phyloP scores from a whole-genome alignment of 2,113 vertebrate genomes.

The Arvicanthis niloticus region DNA sequence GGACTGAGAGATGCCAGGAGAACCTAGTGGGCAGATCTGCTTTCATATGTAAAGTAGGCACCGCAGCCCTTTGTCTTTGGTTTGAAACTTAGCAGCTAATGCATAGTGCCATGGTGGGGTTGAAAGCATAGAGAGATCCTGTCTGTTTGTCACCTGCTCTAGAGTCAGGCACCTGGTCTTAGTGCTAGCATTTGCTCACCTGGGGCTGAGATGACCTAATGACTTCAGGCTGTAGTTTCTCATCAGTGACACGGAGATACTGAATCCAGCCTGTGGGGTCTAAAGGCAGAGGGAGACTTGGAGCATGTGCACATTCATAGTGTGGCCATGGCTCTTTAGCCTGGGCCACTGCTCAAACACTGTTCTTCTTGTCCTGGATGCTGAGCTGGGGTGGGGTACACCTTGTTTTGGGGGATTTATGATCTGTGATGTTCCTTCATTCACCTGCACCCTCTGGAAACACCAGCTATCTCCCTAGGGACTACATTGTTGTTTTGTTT shows the following conservation, averaged over 20 bases:
- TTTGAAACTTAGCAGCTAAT: not conserved
- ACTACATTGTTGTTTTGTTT: not conserved
- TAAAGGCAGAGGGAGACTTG: not conserved
- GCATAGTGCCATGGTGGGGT: not conserved
- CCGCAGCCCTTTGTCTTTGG: not conserved
- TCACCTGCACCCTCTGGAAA: not conserved
- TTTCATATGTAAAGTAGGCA: not conserved
- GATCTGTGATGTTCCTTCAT: not conserved
- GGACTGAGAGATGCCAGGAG: not conserved
- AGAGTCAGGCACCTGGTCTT: not conserved
- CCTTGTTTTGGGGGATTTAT: not conserved
- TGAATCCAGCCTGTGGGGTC: not conserved
- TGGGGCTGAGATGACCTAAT: not conserved
- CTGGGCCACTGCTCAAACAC: not conserved
- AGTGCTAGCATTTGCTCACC: not conserved
- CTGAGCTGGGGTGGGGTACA: accelerated
- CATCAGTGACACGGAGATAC: not conserved
- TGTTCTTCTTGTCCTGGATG: not conserved
- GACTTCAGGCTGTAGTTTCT: not conserved
- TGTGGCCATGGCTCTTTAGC: not conserved
- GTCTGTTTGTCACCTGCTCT: no score
- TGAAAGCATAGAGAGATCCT: not conserved
- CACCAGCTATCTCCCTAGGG: not conserved
- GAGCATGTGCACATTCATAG: not conserved
- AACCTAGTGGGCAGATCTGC: not conserved